These are phyloP conservation scores for Scotopteryx bipunctaria DNA, from an alignment of 2,888 invertebrate species.

Conservation along the genomic window DNA sequence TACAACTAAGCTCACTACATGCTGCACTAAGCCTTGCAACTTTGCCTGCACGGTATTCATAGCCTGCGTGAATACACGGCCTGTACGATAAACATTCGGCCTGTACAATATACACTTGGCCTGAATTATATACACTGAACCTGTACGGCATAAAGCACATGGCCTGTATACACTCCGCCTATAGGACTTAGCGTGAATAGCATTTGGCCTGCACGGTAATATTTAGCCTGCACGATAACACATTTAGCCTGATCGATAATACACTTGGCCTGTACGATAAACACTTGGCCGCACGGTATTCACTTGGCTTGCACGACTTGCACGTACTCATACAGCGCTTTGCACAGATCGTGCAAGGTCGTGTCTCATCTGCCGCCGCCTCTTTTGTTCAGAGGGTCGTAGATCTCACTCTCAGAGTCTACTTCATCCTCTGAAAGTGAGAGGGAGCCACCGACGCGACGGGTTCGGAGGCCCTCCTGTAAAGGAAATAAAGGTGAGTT, in stretches of 20 bases:
- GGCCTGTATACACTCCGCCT: no score
- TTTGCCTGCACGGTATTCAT: background rate
- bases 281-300: conserved; percentile 16
- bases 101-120: no score
- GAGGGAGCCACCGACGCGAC: conserved; percentile 90
- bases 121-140: no score
- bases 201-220: background rate
- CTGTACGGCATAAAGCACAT: no score
- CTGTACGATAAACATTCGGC: background rate
- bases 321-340: conserved; percentile 68
- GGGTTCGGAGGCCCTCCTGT: conserved; percentile 82
- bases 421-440: conserved; percentile 93
- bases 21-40: no score
- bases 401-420: conserved; percentile 86
- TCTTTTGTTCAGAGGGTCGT: conserved; percentile 73
- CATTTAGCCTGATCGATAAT: background rate
- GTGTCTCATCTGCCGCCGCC: conserved; percentile 75
- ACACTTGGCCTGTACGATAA: background rate
- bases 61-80: background rate
- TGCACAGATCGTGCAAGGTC: conserved; percentile 76
- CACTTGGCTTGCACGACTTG: conserved; percentile 34
- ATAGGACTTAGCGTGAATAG: no score
- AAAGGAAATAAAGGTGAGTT: conserved; percentile 26
- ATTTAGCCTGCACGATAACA: background rate
- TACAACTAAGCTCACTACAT: background rate